Conservation (phyloP, 2,113 vertebrate species). For the Vulpes lagopus region DNA sequence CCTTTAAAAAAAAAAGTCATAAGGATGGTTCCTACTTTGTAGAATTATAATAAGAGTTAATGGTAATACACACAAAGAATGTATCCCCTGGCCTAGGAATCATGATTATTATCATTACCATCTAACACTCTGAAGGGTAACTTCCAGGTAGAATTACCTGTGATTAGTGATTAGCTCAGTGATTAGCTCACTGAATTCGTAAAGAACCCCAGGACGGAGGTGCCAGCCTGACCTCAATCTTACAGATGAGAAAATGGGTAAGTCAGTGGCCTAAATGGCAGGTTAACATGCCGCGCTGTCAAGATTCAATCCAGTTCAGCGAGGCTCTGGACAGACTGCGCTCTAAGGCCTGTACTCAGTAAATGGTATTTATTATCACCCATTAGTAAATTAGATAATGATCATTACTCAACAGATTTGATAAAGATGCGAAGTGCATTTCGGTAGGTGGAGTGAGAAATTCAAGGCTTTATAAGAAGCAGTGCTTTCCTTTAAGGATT, state of each 20-base stretch:
- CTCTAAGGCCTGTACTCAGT: background rate
- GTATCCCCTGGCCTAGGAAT: background rate
- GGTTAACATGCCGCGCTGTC: background rate
- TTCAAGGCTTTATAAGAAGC: background rate
- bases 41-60: background rate
- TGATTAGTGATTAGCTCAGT: background rate
- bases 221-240: background rate
- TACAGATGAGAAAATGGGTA: background rate
- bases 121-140: background rate
- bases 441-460: slow-evolving; percentile 44
- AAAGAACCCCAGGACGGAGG: background rate
- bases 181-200: background rate
- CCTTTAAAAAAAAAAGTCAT: background rate
- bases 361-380: background rate
- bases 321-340: background rate
- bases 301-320: background rate
- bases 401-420: slow-evolving; percentile 51
- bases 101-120: background rate
- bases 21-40: background rate
- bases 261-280: background rate
- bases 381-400: background rate
- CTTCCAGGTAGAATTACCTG: background rate
- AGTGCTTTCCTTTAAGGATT: slow-evolving; percentile 26
- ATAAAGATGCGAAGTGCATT: background rate
- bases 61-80: background rate